These are phyloP conservation scores for Gracilinanus agilis DNA, from an alignment of 2,113 vertebrate genomes.

Conservation along the genomic window DNA sequence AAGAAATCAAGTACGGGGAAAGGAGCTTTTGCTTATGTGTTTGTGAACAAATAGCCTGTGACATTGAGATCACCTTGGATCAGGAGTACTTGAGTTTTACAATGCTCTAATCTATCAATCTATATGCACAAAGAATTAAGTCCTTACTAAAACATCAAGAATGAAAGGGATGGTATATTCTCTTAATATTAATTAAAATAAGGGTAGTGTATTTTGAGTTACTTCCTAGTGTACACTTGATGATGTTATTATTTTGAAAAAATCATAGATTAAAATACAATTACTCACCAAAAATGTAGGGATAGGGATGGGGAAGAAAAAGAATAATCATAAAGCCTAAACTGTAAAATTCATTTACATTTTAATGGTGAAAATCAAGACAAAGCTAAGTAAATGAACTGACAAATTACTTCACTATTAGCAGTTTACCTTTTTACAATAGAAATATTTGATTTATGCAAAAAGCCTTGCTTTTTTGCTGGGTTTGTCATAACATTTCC, in stretches of 20 bases:
- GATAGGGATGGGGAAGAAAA: background rate
- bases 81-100: background rate
- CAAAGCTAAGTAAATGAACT: background rate
- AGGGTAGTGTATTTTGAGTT: background rate
- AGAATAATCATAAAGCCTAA: background rate
- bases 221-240: background rate
- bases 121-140: background rate
- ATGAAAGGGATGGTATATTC: background rate
- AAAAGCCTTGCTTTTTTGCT: background rate
- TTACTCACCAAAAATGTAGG: background rate
- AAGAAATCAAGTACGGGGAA: fast-evolving
- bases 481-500: background rate
- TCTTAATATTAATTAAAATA: background rate
- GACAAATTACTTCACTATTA: background rate
- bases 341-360: fast-evolving
- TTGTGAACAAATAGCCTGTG: background rate
- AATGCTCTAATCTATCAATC: fast-evolving
- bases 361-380: background rate
- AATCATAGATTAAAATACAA: background rate
- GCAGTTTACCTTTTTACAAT: background rate
- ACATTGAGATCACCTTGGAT: background rate
- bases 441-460: background rate
- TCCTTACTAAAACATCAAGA: background rate
- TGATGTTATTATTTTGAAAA: background rate
- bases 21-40: background rate